Evolutionary conservation across 2,113 vertebrate species (phyloP), one percentile per base, ranked within the genome.

Genomic region (Phyllostomus discolor): DNA sequence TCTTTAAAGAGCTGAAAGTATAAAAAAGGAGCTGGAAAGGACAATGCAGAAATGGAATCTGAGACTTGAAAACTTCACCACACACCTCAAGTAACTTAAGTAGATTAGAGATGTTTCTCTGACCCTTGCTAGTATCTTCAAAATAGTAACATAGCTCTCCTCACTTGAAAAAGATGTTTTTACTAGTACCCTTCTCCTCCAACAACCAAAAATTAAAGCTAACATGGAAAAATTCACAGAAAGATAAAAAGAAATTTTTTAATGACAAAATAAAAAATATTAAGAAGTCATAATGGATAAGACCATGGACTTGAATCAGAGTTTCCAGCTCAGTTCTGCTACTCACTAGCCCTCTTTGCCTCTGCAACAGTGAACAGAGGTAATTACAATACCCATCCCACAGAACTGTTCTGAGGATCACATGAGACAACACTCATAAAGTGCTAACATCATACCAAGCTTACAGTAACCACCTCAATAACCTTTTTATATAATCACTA

Each of bases 121-220:
- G 35, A 94, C 20, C 46, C 59, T 59, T 38, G 24, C 46, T 87
- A 70, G 1, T 79, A 87, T 80, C 88, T 79, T 94, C 83, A 94
- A 87, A 90, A 48, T 28, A 69, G 17, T 76, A 92, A 86, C 33
- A 62, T 2, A 64, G 46, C 38, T 73, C 38, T 73, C 54, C 59
- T 79, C 22, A 67, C 76, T 95, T 87, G 70, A 95, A 92, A 96
- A 94, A 85, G 19, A 81, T 59, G 43, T 84, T 89, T 87, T 90
- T 72, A 88, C 57, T 64, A 75, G 10, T 38, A 84, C n/a, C 33
- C 15, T 82, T 80, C 46, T 66, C 38, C 48, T 70, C 48, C 84
- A 95, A 48, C 50, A 88, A 84, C n/a, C 57, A 67, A 88, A 85
- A 95, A 67, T 84, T 64, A 94, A 95, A 90, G 48, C 22, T 93